phyloP scores from a whole-genome alignment of 2,797 vertebrate species.

The Sylvilagus floridanus region DNA sequence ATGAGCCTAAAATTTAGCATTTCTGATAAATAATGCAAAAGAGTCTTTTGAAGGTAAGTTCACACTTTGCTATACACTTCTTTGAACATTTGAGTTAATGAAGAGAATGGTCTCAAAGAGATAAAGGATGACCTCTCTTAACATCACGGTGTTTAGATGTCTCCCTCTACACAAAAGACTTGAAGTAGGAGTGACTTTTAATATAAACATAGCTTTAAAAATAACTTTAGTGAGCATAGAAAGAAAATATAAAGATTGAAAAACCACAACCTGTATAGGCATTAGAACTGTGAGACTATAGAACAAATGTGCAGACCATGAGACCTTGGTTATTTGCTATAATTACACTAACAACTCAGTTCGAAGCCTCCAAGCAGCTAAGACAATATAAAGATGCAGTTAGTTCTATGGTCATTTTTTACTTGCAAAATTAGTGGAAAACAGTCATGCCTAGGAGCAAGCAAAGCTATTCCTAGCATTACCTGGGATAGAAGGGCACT shows the following conservation, averaged over 20 bases:
- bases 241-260: not conserved
- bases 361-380: constrained; percentile 14
- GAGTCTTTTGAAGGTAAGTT: constrained; percentile 22
- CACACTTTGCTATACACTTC: not conserved
- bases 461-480: not conserved
- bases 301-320: not conserved
- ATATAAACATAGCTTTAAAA: constrained; percentile 17
- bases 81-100: not conserved
- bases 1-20: not conserved
- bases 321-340: constrained; percentile 1
- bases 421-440: not conserved
- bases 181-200: not conserved
- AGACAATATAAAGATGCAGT: not conserved
- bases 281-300: not conserved
- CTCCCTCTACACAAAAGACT: not conserved
- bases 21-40: not conserved
- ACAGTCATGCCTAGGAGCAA: not conserved
- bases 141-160: not conserved
- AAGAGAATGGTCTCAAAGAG: not conserved
- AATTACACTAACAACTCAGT: not conserved
- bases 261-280: constrained; percentile 1
- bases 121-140: not conserved
- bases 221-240: not conserved
- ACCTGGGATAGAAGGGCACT: not conserved
- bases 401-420: not conserved